A percentile compares a stretch with the other conserved stretches of the same genome.
These are phyloP conservation scores for Eupithecia subumbrata DNA, from an alignment of 2,888 invertebrate species.

Conservation along the genomic window DNA sequence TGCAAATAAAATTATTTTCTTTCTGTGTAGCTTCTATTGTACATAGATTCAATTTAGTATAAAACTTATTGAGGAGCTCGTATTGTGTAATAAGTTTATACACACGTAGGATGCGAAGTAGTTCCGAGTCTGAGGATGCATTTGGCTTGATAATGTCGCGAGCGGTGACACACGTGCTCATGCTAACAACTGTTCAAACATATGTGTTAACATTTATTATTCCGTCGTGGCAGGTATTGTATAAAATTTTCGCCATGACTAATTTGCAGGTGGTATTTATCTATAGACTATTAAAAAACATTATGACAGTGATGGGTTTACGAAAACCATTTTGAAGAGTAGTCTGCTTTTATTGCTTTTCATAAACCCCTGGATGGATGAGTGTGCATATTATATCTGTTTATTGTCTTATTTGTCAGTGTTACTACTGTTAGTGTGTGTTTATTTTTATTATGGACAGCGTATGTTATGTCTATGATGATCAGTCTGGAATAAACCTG, in stretches of 20 bases:
- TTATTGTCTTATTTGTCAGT: neutral
- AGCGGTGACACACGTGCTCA: slow-evolving; percentile 18
- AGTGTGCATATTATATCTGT: neutral
- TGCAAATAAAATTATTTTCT: too few relatives aligned
- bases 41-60: neutral
- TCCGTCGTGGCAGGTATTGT: neutral
- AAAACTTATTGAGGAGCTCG: neutral
- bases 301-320: neutral
- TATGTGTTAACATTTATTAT: neutral
- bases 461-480: neutral
- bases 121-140: slow-evolving; percentile 19
- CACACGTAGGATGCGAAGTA: slow-evolving; percentile 19
- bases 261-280: neutral
- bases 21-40: neutral
- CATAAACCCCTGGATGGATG: neutral
- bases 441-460: neutral
- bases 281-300: neutral
- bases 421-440: neutral
- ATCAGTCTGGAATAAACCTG: neutral
- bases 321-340: neutral
- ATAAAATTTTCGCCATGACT: neutral
- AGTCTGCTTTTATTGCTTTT: neutral
- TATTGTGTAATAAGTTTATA: neutral
- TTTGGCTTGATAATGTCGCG: slow-evolving; percentile 24
- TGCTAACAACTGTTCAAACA: neutral